Evolutionary conservation across 2,113 vertebrate genomes (phyloP).

Genomic region (Microcebus ravelobensis): DNA sequence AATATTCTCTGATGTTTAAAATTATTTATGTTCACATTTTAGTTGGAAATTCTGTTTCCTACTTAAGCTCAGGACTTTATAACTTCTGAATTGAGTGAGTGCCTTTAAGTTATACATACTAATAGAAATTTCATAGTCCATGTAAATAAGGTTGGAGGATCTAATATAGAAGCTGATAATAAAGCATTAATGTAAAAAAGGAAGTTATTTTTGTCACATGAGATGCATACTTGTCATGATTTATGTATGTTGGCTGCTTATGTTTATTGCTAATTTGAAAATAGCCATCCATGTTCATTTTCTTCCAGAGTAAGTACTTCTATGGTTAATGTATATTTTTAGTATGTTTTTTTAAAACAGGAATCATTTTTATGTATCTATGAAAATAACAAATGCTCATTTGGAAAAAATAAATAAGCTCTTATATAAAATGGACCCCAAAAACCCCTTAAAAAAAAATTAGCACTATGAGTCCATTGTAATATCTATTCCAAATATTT

Average conservation of each 20-base stretch:
- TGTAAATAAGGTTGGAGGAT: slow-evolving; percentile 73
- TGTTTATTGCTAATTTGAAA: slow-evolving; percentile 64
- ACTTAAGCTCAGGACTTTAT: slow-evolving; percentile 84
- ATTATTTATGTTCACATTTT: slow-evolving; percentile 71
- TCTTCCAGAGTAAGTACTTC: slow-evolving; percentile 57
- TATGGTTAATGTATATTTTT: slow-evolving; percentile 73
- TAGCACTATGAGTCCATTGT: too few species aligned
- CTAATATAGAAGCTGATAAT: slow-evolving; percentile 71
- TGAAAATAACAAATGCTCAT: slow-evolving; percentile 72
- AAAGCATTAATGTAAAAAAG: slow-evolving; percentile 73
- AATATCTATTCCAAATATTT: too few species aligned
- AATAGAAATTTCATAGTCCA: slow-evolving; percentile 68
- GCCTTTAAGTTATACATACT: slow-evolving; percentile 81
- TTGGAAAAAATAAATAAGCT: slow-evolving; percentile 66
- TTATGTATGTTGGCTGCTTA: slow-evolving; percentile 55
- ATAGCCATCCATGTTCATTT: slow-evolving; percentile 37
- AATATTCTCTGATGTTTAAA: slow-evolving; percentile 56
- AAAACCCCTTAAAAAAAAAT: background rate
- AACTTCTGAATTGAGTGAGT: slow-evolving; percentile 84
- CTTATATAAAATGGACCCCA: slow-evolving; percentile 45
- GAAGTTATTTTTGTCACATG: slow-evolving; percentile 38
- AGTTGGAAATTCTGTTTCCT: slow-evolving; percentile 72
- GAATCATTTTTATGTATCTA: slow-evolving; percentile 73
- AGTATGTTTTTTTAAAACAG: slow-evolving; percentile 56
- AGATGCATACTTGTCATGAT: slow-evolving; percentile 54